Evolutionary conservation across 2,113 vertebrate species (phyloP).

Genomic region (Strix aluco): DNA sequence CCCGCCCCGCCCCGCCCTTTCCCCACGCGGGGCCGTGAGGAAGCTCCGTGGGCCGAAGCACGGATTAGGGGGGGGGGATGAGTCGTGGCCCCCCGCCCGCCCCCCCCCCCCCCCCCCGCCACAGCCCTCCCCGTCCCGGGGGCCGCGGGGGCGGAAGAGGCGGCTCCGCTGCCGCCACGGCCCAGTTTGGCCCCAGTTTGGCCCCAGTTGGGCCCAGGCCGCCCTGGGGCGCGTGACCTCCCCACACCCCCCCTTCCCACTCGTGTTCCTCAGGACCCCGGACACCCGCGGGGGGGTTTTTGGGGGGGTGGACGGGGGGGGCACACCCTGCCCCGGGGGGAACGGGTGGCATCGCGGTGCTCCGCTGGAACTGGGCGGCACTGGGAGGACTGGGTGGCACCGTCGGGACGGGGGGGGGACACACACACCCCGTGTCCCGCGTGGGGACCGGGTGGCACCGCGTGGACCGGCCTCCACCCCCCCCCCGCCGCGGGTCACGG

Average conservation of each 20-base stretch:
- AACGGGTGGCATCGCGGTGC: background rate
- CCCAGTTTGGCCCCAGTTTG: background rate
- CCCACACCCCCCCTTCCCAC: background rate
- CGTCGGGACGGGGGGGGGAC: background rate
- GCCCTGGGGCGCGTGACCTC: background rate
- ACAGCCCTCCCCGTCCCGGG: background rate
- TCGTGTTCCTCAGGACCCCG: background rate
- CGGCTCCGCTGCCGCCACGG: background rate
- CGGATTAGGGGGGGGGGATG: background rate
- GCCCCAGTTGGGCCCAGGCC: background rate
- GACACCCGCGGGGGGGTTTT: background rate
- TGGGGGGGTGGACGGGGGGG: too few relatives aligned
- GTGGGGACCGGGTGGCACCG: too few relatives aligned
- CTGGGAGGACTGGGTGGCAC: background rate
- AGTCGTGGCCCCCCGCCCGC: background rate
- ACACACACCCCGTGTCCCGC: too few relatives aligned
- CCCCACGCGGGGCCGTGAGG: background rate
- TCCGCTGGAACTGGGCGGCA: too few relatives aligned
- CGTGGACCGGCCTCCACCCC: too few relatives aligned
- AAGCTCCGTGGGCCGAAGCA: background rate
- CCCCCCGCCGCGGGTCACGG: background rate
- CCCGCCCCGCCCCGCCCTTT: background rate
- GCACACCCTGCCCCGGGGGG: too few relatives aligned
- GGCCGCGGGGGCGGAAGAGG: background rate
- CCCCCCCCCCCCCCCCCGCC: background rate